Conservation (phyloP, 2,888 invertebrate genomes). For the Parasteatoda lunata region DNA sequence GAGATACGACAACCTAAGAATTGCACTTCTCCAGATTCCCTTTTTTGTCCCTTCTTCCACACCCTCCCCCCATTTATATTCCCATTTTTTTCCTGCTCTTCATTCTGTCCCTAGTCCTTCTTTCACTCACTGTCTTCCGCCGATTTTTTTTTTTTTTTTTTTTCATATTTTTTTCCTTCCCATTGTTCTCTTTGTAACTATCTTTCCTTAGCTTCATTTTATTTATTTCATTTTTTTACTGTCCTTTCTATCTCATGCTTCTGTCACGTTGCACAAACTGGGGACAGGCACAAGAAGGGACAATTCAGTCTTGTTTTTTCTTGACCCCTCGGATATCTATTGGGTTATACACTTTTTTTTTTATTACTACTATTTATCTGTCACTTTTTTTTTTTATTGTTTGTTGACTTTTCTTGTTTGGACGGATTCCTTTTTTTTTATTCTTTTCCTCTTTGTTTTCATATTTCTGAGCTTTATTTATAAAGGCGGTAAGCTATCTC, state of each 20-base stretch:
- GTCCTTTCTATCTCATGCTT: constrained; percentile 34
- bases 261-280: constrained; percentile 14
- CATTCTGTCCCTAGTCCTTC: constrained; percentile 35
- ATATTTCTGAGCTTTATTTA: constrained; percentile 14
- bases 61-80: constrained; percentile 38
- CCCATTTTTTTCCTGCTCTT: constrained; percentile 42
- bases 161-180: constrained; percentile 25
- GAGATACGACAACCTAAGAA: neutral
- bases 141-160: constrained; percentile 30
- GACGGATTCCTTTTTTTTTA: neutral
- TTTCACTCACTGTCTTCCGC: constrained; percentile 26
- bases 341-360: constrained; percentile 14
- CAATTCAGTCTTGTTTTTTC: constrained; percentile 48
- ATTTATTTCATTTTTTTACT: constrained; percentile 30
- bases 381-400: constrained; percentile 35
- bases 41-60: neutral
- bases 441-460: neutral
- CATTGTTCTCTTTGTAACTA: constrained; percentile 22
- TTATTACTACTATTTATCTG: neutral
- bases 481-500: constrained; percentile 20
- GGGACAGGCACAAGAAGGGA: constrained; percentile 31
- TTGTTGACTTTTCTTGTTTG: constrained; percentile 28
- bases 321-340: constrained; percentile 21
- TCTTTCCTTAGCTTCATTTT: constrained; percentile 40
- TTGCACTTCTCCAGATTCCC: constrained; percentile 39